A percentile compares a stretch with the other conserved stretches of the same genome.
These are phyloP conservation scores for Zonotrichia leucophrys DNA, from an alignment of 2,113 vertebrate species.

Conservation along the genomic window DNA sequence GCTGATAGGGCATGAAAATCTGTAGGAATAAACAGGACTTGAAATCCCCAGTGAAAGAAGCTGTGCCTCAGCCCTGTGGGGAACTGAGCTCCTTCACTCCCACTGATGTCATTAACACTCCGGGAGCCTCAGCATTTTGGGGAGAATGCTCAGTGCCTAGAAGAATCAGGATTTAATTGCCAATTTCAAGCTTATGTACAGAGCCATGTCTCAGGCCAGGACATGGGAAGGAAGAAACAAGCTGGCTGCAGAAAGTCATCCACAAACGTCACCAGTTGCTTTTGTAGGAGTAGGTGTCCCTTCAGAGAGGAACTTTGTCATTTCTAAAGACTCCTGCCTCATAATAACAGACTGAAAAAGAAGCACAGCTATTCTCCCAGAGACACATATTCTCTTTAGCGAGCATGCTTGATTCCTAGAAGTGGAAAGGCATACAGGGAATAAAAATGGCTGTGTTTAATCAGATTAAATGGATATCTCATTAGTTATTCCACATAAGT, in stretches of 20 bases:
- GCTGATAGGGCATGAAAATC: constrained; percentile 29
- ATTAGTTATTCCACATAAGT: neutral
- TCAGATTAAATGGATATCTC: neutral
- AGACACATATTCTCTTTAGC: neutral
- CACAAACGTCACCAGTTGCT: fast-evolving
- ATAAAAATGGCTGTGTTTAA: constrained; percentile 1
- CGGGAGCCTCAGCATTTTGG: constrained; percentile 2
- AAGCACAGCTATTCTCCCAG: neutral
- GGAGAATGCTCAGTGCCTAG: neutral
- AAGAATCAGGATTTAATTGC: neutral
- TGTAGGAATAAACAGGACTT: constrained; percentile 2
- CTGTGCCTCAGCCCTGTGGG: neutral
- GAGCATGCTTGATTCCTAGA: neutral
- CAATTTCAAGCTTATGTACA: neutral
- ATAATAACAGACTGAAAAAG: neutral
- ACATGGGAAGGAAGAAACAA: neutral
- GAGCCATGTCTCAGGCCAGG: neutral
- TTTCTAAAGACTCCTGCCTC: neutral
- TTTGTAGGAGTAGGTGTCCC: neutral
- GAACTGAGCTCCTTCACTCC: neutral
- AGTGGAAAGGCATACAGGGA: neutral
- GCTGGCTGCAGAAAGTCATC: neutral
- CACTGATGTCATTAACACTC: neutral
- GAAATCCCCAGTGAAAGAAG: constrained; percentile 14
- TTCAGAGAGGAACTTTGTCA: neutral